Evolutionary conservation across 2,888 invertebrate genomes (phyloP).

Genomic region (Blera fallax): DNA sequence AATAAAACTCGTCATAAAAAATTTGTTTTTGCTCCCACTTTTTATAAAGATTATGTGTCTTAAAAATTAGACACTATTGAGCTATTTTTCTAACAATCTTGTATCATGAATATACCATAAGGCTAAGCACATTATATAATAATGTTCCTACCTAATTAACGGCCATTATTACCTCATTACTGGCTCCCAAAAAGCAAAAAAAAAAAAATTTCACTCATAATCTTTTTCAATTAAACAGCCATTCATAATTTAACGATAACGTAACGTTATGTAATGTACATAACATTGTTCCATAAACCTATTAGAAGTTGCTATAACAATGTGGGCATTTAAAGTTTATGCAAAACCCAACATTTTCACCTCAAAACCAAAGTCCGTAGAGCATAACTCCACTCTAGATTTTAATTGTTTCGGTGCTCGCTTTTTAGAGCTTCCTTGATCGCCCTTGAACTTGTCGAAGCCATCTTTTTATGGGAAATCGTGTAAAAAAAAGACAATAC

Average conservation of each 20-base stretch:
- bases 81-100: not conserved
- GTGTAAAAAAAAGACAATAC: not conserved
- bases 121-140: not conserved
- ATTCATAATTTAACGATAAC: not conserved
- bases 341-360: not conserved
- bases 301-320: not conserved
- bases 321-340: not conserved
- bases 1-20: not conserved
- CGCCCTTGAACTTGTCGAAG: constrained; percentile 16
- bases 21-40: not conserved
- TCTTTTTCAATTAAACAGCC: not conserved
- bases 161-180: not conserved
- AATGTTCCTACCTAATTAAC: constrained; percentile 12
- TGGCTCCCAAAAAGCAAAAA: not conserved
- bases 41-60: not conserved
- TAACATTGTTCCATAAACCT: not conserved
- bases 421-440: not conserved
- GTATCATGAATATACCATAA: not conserved
- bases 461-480: not conserved
- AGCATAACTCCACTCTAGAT: not conserved
- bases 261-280: not conserved
- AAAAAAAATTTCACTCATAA: not conserved
- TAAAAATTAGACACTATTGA: too few species aligned
- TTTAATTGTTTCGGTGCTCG: not conserved
- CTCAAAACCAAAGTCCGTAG: not conserved